Percentiles rank a stretch among this genome's conserved stretches.
Evolutionary conservation across 2,113 vertebrate species (phyloP).

Genomic region (Gulo gulo): DNA sequence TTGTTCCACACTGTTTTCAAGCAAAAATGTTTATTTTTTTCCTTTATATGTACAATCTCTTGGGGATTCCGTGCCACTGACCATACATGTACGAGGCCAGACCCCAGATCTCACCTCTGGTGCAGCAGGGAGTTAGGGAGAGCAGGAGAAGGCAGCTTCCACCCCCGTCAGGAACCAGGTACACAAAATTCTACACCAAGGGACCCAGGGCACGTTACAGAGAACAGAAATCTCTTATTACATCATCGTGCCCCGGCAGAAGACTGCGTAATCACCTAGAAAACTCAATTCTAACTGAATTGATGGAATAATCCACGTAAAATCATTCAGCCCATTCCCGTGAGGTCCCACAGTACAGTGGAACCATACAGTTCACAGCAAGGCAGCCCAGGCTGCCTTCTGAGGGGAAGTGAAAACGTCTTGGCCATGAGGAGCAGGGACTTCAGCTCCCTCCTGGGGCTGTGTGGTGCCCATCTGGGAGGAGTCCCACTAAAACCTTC

Average conservation of each 20-base stretch:
- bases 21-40: constrained; percentile 98
- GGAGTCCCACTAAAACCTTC: background rate
- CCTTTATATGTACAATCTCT: constrained; percentile 90
- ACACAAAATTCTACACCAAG: constrained; percentile 83
- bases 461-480: background rate
- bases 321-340: constrained; percentile 81
- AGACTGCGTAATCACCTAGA: constrained; percentile 90
- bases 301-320: constrained; percentile 87
- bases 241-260: constrained; percentile 86
- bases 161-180: constrained; percentile 83
- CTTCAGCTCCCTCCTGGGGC: background rate
- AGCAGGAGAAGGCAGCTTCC: constrained; percentile 75
- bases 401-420: constrained; percentile 54
- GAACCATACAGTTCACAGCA: constrained; percentile 88
- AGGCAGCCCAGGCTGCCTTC: constrained; percentile 84
- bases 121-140: constrained; percentile 73
- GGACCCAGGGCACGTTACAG: constrained; percentile 86
- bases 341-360: constrained; percentile 79
- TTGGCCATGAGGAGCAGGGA: background rate
- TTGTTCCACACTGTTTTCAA: constrained; percentile 85
- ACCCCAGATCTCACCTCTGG: constrained; percentile 82
- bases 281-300: constrained; percentile 93
- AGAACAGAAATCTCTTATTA: constrained; percentile 94
- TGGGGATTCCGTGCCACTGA: constrained; percentile 87
- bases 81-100: constrained; percentile 84